Evolutionary conservation across 2,888 invertebrate genomes (phyloP).

Genomic region (Pammene fasciana): DNA sequence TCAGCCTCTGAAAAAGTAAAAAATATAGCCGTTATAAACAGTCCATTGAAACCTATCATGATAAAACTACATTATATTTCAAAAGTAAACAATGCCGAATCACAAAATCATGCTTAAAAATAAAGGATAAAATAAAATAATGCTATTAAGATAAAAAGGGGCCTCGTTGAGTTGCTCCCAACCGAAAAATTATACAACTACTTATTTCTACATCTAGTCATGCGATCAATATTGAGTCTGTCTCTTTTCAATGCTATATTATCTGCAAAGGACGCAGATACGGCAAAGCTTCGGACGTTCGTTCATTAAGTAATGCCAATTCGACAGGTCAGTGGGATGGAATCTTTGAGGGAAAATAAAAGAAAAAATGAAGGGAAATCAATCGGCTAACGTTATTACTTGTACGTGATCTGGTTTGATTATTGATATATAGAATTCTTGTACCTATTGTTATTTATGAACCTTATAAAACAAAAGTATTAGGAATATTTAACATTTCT

Average conservation of each 20-base stretch:
- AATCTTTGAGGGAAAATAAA: constrained; percentile 63
- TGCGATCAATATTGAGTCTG: constrained; percentile 47
- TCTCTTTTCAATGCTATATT: constrained; percentile 43
- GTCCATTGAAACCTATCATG: not conserved
- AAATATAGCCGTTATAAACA: not conserved
- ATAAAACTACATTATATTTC: not conserved
- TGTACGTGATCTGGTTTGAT: constrained; percentile 64
- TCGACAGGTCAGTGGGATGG: constrained; percentile 56
- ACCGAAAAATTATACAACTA: constrained; percentile 56
- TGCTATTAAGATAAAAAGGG: constrained; percentile 51
- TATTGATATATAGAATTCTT: constrained; percentile 51
- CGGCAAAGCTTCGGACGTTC: constrained; percentile 45
- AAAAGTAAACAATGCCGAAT: constrained; percentile 13
- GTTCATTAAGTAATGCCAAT: constrained; percentile 52
- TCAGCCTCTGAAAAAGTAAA: constrained; percentile 56
- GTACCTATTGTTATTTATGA: not conserved
- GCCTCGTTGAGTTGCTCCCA: constrained; percentile 50
- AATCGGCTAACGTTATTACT: constrained; percentile 71
- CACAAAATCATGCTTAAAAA: constrained; percentile 44
- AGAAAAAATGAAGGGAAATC: constrained; percentile 68
- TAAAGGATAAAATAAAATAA: constrained; percentile 44
- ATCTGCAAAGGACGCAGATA: constrained; percentile 49
- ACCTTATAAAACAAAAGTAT: not conserved
- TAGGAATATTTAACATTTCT: not conserved
- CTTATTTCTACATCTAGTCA: constrained; percentile 47